Percentiles rank a stretch among this genome's conserved stretches.
phyloP scores from a whole-genome alignment of 2,888 invertebrate genomes.

The Eurois occulta region DNA sequence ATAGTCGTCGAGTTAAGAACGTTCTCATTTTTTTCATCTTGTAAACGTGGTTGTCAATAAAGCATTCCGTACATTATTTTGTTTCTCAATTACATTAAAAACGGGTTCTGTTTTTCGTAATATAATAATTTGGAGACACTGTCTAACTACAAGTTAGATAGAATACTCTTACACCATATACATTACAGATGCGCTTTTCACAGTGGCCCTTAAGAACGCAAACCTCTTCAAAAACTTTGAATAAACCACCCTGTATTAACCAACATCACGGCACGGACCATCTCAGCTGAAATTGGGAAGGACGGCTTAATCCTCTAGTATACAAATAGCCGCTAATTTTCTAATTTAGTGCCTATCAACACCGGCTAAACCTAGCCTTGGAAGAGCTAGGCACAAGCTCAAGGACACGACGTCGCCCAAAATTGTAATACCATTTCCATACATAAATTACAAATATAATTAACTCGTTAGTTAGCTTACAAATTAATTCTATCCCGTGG shows the following conservation, averaged over 20 bases:
- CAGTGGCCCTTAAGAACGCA: not conserved
- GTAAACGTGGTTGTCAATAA: not conserved
- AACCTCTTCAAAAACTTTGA: not conserved
- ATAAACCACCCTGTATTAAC: not conserved
- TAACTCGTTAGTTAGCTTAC: constrained; percentile 50
- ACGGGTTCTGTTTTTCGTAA: not conserved
- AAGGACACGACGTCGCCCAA: constrained; percentile 11
- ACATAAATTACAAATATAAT: constrained; percentile 56
- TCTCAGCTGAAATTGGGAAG: constrained; percentile 2
- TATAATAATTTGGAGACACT: not conserved
- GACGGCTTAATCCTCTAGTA: not conserved
- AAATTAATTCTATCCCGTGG: constrained; percentile 45
- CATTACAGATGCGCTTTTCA: not conserved
- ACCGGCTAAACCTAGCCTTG: not conserved
- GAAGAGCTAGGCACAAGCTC: not conserved
- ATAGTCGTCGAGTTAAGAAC: not conserved
- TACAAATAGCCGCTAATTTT: constrained; percentile 20
- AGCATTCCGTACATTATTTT: not conserved
- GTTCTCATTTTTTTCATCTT: not conserved
- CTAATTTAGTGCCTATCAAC: not conserved
- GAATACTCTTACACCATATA: not conserved
- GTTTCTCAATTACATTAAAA: not conserved
- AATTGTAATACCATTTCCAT: constrained; percentile 49
- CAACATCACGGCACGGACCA: not conserved
- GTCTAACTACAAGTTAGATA: not conserved